phyloP scores from a whole-genome alignment of 2,797 vertebrate species.

The Esox lucius region DNA sequence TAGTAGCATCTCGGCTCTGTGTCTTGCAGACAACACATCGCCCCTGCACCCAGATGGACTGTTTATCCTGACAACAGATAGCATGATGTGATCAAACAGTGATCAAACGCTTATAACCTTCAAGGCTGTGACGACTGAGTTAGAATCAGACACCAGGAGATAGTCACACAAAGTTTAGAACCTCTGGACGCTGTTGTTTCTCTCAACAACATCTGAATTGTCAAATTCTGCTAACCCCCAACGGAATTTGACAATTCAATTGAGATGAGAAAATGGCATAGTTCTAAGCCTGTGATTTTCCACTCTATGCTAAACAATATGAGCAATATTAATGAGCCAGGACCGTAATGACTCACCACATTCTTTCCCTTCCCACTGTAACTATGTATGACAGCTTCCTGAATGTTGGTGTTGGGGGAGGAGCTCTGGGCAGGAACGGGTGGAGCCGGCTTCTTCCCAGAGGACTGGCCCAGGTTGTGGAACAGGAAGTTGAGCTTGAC shows the following conservation, averaged over 20 bases:
- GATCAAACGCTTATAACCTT: too few species aligned
- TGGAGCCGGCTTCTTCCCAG: slow-evolving; percentile 46
- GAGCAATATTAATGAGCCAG: too few species aligned
- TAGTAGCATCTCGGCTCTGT: too few species aligned
- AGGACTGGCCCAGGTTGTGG: slow-evolving; percentile 75
- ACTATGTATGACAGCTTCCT: slow-evolving; percentile 70
- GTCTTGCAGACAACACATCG: too few species aligned
- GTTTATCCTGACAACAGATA: neutral
- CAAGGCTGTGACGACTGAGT: too few species aligned
- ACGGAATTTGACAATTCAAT: slow-evolving; percentile 11
- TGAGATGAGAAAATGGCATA: slow-evolving; percentile 9
- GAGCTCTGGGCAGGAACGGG: slow-evolving; percentile 17
- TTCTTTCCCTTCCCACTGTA: slow-evolving; percentile 53
- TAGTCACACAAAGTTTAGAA: neutral
- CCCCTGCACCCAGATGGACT: too few species aligned
- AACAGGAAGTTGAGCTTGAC: slow-evolving; percentile 87
- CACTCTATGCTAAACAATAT: too few species aligned
- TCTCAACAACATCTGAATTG: slow-evolving; percentile 16
- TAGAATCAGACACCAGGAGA: too few species aligned
- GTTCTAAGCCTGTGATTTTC: neutral
- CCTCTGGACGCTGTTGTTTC: neutral
- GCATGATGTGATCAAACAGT: neutral
- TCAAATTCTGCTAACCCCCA: slow-evolving; percentile 23
- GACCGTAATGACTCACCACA: slow-evolving; percentile 55
- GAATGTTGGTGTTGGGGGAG: slow-evolving; percentile 59